Conservation (phyloP, 2,797 vertebrate species). For the Xenops minutus region DNA sequence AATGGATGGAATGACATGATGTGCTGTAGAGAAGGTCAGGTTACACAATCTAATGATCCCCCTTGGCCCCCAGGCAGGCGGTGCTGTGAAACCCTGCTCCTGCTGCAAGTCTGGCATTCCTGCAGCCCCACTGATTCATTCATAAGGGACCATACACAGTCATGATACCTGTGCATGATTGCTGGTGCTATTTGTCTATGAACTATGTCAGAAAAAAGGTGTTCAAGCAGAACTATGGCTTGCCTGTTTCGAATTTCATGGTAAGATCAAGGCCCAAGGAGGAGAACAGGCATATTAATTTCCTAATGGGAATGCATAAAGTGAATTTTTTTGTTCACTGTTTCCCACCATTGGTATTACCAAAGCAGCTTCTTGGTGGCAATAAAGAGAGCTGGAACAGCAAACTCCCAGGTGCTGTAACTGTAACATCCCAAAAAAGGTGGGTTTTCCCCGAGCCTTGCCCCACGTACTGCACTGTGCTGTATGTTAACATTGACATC, state of each 20-base stretch:
- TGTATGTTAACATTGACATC: not conserved
- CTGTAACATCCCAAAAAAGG: not conserved
- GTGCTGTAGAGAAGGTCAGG: slow-evolving; percentile 26
- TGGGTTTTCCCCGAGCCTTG: not conserved
- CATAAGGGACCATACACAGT: not conserved
- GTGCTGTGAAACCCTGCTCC: not conserved
- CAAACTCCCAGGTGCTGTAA: not conserved
- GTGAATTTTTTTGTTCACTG: not conserved
- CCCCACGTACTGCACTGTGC: not conserved
- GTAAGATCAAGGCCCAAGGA: not conserved
- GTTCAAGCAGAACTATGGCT: not conserved
- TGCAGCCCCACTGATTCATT: not conserved
- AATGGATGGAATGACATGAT: slow-evolving; percentile 27
- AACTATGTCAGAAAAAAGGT: not conserved
- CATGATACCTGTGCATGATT: not conserved
- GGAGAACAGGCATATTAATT: not conserved
- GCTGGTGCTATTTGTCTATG: not conserved
- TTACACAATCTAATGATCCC: not conserved
- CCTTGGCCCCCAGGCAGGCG: not conserved
- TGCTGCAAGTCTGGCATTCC: not conserved
- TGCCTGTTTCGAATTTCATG: not conserved
- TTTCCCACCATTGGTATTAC: not conserved
- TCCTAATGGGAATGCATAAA: not conserved
- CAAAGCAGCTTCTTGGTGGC: not conserved
- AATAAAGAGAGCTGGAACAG: not conserved